phyloP scores from a whole-genome alignment of 2,797 vertebrate genomes.

The Tamandua tetradactyla region DNA sequence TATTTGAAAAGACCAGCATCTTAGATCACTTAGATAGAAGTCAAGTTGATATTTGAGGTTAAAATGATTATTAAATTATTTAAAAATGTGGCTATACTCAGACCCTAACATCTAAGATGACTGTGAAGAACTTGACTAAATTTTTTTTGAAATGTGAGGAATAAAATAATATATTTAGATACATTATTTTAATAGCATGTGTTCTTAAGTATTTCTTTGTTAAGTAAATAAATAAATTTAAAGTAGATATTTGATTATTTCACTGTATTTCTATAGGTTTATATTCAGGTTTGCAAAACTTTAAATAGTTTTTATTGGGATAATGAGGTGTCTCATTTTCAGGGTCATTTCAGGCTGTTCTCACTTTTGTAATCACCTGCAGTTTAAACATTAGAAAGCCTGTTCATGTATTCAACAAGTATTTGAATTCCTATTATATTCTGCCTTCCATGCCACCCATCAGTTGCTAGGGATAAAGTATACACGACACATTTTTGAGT shows the following conservation, averaged over 20 bases:
- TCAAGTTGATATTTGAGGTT: slow-evolving; percentile 5
- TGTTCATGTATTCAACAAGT: not conserved
- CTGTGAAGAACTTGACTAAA: slow-evolving; percentile 24
- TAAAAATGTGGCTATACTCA: not conserved
- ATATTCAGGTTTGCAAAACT: slow-evolving; percentile 30
- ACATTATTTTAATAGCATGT: slow-evolving; percentile 1
- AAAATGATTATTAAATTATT: not conserved
- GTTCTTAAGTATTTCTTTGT: slow-evolving; percentile 38
- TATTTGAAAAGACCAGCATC: slow-evolving; percentile 15
- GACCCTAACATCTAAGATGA: not conserved
- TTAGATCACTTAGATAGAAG: not conserved
- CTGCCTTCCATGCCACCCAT: not conserved
- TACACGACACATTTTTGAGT: not conserved
- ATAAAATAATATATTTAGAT: slow-evolving; percentile 17
- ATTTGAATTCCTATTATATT: not conserved
- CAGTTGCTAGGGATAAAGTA: not conserved
- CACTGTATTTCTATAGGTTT: not conserved
- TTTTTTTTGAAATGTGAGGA: slow-evolving; percentile 25
- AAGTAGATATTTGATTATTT: slow-evolving; percentile 43
- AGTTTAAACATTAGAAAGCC: slow-evolving; percentile 4
- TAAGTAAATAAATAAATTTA: slow-evolving; percentile 4
- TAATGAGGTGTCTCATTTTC: slow-evolving; percentile 4
- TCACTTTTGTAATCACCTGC: not conserved
- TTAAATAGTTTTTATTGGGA: slow-evolving; percentile 33
- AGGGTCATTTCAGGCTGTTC: slow-evolving; percentile 3